Conservation (phyloP, 2,888 invertebrate genomes). For the Leptinotarsa rubiginosa region DNA sequence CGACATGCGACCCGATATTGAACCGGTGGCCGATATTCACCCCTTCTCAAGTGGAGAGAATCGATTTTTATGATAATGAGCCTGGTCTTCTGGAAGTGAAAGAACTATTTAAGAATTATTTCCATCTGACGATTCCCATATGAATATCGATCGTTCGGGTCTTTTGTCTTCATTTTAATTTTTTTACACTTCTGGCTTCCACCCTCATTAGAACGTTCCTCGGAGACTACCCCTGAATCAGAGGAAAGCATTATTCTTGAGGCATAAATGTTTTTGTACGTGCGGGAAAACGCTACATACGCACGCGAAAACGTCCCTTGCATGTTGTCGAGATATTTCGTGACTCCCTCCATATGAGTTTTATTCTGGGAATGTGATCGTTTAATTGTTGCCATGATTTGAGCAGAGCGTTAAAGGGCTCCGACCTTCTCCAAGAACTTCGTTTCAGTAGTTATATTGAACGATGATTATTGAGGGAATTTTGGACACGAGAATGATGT, state of each 20-base stretch:
- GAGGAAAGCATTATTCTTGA: constrained; percentile 40
- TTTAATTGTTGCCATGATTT: constrained; percentile 61
- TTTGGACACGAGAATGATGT: too few species aligned
- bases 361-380: constrained; percentile 60
- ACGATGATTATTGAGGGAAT: too few species aligned
- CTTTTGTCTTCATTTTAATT: constrained; percentile 47
- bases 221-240: constrained; percentile 28
- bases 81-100: too few species aligned
- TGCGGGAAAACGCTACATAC: constrained; percentile 62
- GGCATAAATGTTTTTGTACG: constrained; percentile 44
- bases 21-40: neutral
- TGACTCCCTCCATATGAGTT: constrained; percentile 58
- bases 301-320: constrained; percentile 58
- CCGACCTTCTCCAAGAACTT: constrained; percentile 11
- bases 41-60: neutral
- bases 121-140: constrained; percentile 12
- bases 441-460: neutral
- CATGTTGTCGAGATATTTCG: constrained; percentile 54
- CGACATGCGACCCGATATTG: neutral
- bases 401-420: constrained; percentile 41
- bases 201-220: constrained; percentile 47
- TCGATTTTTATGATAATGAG: neutral
- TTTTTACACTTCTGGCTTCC: constrained; percentile 51
- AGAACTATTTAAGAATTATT: neutral
- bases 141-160: constrained; percentile 25